A percentile compares a stretch with the other conserved stretches of the same genome.
phyloP scores from a whole-genome alignment of 2,797 vertebrate genomes.

The Echiichthys vipera region DNA sequence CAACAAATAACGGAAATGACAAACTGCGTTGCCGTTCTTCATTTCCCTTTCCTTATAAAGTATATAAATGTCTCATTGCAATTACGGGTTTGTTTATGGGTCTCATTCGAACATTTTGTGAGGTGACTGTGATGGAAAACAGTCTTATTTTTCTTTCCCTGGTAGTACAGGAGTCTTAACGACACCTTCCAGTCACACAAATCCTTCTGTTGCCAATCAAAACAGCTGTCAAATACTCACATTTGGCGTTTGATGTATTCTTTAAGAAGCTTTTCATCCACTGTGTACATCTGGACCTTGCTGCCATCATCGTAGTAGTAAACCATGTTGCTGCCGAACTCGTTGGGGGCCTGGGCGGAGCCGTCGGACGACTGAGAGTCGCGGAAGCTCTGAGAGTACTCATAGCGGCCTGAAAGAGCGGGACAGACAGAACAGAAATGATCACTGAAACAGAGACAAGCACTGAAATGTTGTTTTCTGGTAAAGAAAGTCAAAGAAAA shows the following conservation, averaged over 20 bases:
- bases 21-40: not conserved
- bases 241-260: slow-evolving; percentile 97
- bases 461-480: not conserved
- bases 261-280: slow-evolving; percentile 94
- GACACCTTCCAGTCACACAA: not conserved
- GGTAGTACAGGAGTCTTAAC: not conserved
- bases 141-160: not conserved
- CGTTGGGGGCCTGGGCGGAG: slow-evolving; percentile 77
- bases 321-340: slow-evolving; percentile 89
- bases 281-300: slow-evolving; percentile 92
- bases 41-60: not conserved
- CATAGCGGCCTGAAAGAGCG: slow-evolving; percentile 86
- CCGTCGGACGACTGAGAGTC: slow-evolving; percentile 84
- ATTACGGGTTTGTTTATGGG: not conserved
- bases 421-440: not conserved
- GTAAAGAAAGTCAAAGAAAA: not conserved
- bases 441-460: not conserved
- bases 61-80: not conserved
- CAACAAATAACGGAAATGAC: not conserved
- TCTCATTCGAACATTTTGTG: not conserved
- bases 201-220: not conserved
- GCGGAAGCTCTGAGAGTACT: slow-evolving; percentile 86
- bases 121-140: not conserved
- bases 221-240: slow-evolving; percentile 82
- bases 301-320: slow-evolving; percentile 93